Percentiles rank a stretch among this genome's conserved stretches.
phyloP scores from a whole-genome alignment of 2,888 invertebrate genomes.

The Drosophila phalerata region DNA sequence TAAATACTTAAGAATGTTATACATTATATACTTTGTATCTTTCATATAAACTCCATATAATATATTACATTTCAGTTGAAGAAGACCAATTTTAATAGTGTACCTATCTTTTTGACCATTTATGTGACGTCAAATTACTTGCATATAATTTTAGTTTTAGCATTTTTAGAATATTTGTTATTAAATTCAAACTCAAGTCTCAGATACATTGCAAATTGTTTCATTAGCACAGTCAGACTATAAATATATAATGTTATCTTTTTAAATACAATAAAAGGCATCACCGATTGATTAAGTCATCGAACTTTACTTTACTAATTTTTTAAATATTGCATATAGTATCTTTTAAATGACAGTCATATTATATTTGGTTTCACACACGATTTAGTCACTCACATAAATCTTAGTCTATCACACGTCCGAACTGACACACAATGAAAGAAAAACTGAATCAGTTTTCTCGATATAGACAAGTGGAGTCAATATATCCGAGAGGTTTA shows the following conservation, averaged over 20 bases:
- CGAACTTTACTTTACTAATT: not conserved
- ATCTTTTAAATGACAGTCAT: not conserved
- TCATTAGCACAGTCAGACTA: not conserved
- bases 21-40: too few relatives aligned
- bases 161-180: not conserved
- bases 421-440: conserved; percentile 41
- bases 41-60: too few relatives aligned
- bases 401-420: conserved; percentile 30
- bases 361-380: not conserved
- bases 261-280: not conserved
- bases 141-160: too few relatives aligned
- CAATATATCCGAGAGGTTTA: conserved; percentile 10
- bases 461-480: conserved; percentile 15
- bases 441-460: conserved; percentile 34
- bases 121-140: too few relatives aligned
- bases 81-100: too few relatives aligned
- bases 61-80: too few relatives aligned
- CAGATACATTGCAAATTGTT: not conserved
- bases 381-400: not conserved
- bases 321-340: not conserved
- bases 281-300: not conserved
- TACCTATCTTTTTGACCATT: too few relatives aligned
- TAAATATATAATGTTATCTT: not conserved
- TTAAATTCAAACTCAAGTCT: not conserved
- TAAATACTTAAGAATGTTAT: too few relatives aligned